Percentiles rank a stretch among this genome's conserved stretches.
These are phyloP conservation scores for Eledone cirrhosa DNA, from an alignment of 2,888 invertebrate species.

Conservation along the genomic window DNA sequence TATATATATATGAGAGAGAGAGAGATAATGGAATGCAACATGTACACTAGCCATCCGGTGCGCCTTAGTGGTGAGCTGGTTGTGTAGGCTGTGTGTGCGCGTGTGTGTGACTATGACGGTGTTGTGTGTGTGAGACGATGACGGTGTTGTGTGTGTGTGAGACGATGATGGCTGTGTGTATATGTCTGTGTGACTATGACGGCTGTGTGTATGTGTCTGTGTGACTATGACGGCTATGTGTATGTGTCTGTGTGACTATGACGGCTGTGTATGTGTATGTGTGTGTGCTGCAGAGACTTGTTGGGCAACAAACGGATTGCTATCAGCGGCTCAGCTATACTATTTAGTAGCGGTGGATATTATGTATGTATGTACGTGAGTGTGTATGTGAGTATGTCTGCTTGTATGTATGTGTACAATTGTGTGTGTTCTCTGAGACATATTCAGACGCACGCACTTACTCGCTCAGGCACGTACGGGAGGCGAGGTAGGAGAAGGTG, in stretches of 20 bases:
- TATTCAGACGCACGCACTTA: neutral
- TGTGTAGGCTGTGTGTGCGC: neutral
- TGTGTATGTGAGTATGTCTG: neutral
- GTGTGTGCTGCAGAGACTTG: slow-evolving; percentile 1
- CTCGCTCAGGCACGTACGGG: neutral
- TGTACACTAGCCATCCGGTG: neutral
- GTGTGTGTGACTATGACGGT: neutral
- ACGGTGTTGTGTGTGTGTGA: too few species aligned
- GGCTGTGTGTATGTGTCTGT: too few species aligned
- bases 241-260: neutral
- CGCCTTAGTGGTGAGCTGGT: neutral
- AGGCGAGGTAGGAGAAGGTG: neutral
- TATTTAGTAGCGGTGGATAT: too few species aligned
- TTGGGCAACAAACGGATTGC: too few species aligned
- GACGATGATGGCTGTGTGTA: too few species aligned
- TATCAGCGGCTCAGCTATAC: too few species aligned
- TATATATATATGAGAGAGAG: neutral
- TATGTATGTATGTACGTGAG: too few species aligned
- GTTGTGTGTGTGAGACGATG: too few species aligned
- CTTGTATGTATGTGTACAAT: neutral
- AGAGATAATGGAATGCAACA: neutral
- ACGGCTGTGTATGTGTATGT: neutral
- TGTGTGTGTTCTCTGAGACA: neutral
- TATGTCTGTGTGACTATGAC: too few species aligned
- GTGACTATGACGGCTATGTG: neutral